Evolutionary conservation across 2,888 invertebrate species (phyloP), one percentile per base, ranked within the genome.

Genomic region (Ichneumoninae sp.): DNA sequence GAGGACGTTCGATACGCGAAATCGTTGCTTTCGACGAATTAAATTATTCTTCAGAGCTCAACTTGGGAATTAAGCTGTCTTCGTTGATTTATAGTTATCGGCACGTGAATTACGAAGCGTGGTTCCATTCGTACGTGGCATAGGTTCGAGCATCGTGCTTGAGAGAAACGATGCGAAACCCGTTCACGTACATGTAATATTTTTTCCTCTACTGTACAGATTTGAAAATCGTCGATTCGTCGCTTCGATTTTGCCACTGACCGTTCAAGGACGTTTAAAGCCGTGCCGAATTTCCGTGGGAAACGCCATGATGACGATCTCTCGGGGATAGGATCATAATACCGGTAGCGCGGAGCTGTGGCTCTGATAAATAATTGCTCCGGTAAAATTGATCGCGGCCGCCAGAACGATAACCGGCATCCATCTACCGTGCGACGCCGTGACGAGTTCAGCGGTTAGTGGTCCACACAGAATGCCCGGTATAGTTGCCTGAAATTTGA

Each of bases 381-480:
- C 96, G 22, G 96, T 95, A 89, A 97, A 95, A 94, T 97, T 97
- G 70, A 97, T 95, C 44, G 95, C 95, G 0, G 96, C 96, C 1
- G 97, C 96, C 57, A 96, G 94, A 75, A 96, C 94, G 91, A 97
- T 97, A 52, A 97, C 97, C 0, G 96, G 96, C 92, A 96, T 95
- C 97, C 97, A 97, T 74, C 96, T 95, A 7, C 96, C 96, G 88
- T 96, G 95, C 0, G 96, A 96, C 78, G 96, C 95, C 0, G 95
- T 96, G 13, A 97, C 97, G 83, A 96, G 92, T 93, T 96, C 96
- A 1, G 97, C 97, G 6, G 97, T 97, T 77, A 97, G 92, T 16
- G 97, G 97, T n/a, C 97, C 97, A 90, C 96, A 96, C 50, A 96
- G 93, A 71, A 97, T 96, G 10, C 97, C 97, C 0, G 97, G 96